Percentiles rank a stretch among this genome's conserved stretches.
Evolutionary conservation across 2,797 vertebrate genomes (phyloP).

Genomic region (Hafferia zeledoni): DNA sequence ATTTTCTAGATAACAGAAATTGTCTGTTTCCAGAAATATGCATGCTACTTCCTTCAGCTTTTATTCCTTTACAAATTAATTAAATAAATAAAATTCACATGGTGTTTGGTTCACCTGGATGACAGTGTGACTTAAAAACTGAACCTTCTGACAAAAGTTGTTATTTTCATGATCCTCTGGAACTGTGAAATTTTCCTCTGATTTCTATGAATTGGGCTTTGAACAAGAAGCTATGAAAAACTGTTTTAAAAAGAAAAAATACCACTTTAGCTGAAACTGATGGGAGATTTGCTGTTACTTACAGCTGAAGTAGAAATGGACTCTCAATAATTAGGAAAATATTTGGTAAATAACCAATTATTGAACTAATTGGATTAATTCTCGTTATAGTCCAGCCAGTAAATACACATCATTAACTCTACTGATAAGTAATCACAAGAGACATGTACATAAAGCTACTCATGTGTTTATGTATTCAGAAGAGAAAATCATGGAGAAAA

Average conservation of each 20-base stretch:
- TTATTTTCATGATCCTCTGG: not conserved
- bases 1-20: not conserved
- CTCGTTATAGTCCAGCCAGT: not conserved
- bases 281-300: not conserved
- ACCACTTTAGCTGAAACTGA: not conserved
- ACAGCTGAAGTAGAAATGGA: not conserved
- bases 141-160: not conserved
- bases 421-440: not conserved
- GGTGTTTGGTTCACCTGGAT: not conserved
- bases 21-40: not conserved
- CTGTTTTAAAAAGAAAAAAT: not conserved
- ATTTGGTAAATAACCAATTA: not conserved
- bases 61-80: not conserved
- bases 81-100: not conserved
- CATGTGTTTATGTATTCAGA: not conserved
- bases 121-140: not conserved
- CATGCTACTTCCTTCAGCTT: not conserved
- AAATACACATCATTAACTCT: slow-evolving; percentile 21
- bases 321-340: not conserved
- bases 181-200: not conserved
- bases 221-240: not conserved
- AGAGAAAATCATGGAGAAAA: not conserved
- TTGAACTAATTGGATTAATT: not conserved
- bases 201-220: not conserved
- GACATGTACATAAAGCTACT: not conserved